Conservation (phyloP, 2,888 invertebrate species). For the Lasioglossum figueresi region DNA sequence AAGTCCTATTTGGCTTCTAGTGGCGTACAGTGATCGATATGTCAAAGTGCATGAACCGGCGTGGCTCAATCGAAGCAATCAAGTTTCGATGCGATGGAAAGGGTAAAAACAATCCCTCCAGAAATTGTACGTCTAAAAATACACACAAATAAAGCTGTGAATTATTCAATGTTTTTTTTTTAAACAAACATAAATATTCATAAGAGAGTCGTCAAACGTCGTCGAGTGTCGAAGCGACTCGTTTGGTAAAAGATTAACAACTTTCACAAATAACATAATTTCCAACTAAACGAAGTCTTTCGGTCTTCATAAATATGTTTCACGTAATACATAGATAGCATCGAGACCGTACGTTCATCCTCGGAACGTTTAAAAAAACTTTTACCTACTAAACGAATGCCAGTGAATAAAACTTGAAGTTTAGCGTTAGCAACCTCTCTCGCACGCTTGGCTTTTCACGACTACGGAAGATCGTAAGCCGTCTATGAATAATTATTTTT, state of each 20-base stretch:
- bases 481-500: slow-evolving; percentile 7
- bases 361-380: neutral
- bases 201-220: neutral
- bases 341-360: neutral
- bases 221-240: neutral
- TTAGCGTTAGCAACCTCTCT: neutral
- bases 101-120: no score
- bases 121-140: no score
- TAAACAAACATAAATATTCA: neutral
- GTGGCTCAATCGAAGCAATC: no score
- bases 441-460: neutral
- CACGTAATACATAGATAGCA: neutral
- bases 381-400: neutral
- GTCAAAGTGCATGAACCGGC: no score
- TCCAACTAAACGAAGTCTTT: neutral
- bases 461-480: neutral
- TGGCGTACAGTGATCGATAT: no score
- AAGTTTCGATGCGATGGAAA: no score
- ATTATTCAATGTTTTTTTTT: neutral
- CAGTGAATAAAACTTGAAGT: neutral
- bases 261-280: neutral
- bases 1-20: no score
- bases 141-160: no score
- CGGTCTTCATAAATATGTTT: neutral
- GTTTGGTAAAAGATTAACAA: neutral